Base-by-base conservation (phyloP, 2,113 vertebrate species). In the Perca fluviatilis region DNA sequence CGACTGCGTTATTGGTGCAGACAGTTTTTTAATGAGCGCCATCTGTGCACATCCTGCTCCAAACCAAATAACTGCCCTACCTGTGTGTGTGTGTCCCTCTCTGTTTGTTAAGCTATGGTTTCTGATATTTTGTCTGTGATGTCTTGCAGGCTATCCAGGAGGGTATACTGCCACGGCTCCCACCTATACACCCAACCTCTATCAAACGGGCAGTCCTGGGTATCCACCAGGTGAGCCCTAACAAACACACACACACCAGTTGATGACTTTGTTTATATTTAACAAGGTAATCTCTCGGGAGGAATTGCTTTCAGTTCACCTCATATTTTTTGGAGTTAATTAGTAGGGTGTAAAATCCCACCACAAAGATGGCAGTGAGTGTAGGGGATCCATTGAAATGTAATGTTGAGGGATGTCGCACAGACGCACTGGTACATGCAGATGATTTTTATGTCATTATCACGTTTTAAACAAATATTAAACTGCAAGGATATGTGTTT, bases 181-280 rank as follows among this genome's bases (percentile, higher is more conserved):
- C 79, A 95, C 98, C 90, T 99, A 99, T 94, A 98, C 98, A 72
- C 97, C 97, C 82, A 99, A 98, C 91, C 96, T 99, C 88, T 99
- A 99, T 86, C 97, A 98, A 82, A 97, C 98, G 89, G 97, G 96
- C 88, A 99, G 96, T 94, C 98, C 98, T 1, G 98, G 97, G 92
- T 99, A 99, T 19, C 98, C 98, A 94, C 97, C 97, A 97, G 94
- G 94, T 95, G 76, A 91, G 85, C 46, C 14, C 11, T 13, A 7
- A 43, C 40, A 27, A 67, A 33, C 43, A 50, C 57, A 27, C 51
- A 12, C 4, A 50, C 40, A 61, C 46, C 46, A 54, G 58, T 51
- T 50, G 18, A 73, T 51, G 21, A 58, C 9, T 63, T 36, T 50
- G 47, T 76, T 74, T 19, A 19, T 57, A 11, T 68, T 67, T 50